phyloP scores from a whole-genome alignment of 1,140 invertebrate species.

The Hirudo medicinalis region DNA sequence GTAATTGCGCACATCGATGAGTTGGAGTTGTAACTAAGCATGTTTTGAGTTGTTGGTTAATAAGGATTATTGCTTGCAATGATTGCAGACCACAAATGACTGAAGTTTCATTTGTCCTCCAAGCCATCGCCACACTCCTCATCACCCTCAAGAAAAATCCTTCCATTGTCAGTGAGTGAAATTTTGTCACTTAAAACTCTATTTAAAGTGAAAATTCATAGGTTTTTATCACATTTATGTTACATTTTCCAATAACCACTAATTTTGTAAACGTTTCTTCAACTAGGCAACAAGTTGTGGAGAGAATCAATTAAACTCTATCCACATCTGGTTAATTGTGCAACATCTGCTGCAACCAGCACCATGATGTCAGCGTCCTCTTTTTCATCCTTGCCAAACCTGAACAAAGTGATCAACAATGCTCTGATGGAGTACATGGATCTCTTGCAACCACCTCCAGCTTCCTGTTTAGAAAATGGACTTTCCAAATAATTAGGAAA shows the following conservation, averaged over 20 bases:
- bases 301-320: conserved; percentile 78
- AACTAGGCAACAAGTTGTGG: conserved; percentile 77
- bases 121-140: conserved; percentile 80
- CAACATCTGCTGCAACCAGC: conserved; percentile 41
- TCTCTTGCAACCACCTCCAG: conserved; percentile 53
- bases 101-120: conserved; percentile 90
- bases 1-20: neutral
- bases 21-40: neutral
- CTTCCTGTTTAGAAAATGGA: neutral
- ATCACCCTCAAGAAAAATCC: conserved; percentile 82
- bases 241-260: neutral
- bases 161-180: conserved; percentile 54
- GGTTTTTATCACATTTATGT: neutral
- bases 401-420: conserved; percentile 66
- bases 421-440: conserved; percentile 75
- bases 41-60: neutral
- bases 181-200: conserved; percentile 13
- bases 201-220: neutral
- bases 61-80: neutral
- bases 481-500: conserved; percentile 1
- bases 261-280: conserved; percentile 18
- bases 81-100: conserved; percentile 67
- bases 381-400: conserved; percentile 46
- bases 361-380: neutral
- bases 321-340: conserved; percentile 76